Evolutionary conservation across 1,140 invertebrate species (phyloP), one percentile per base, ranked within the genome.

Genomic region (Caerostris darwini): DNA sequence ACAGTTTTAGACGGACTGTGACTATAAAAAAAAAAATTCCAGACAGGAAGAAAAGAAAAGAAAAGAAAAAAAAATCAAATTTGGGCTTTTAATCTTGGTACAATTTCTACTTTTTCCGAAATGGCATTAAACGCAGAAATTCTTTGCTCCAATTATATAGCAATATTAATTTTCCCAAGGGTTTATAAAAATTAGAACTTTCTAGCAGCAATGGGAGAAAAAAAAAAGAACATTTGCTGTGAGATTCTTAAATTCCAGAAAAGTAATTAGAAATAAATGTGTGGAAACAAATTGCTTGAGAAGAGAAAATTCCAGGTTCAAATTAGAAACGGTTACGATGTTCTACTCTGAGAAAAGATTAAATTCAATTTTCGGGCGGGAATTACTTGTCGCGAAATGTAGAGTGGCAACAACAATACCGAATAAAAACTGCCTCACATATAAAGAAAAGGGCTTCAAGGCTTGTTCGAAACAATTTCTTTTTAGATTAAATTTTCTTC

Each of bases 261-360:
- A 50, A 12, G 71, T 77, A 77, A 77, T 77, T 77, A 77, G 50
- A 77, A 50, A 77, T 34, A 77, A 77, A 77, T 50, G 71, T 50
- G 71, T 7, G 12, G 71, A 77, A 77, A 50, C 10, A 77, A 77
- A 77, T 77, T 50, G 53, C 71, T 53, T 14, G 69, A 77, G 34
- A 8, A 7, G 12, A 5, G 34, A 8, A 12, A 77, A 77, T 53
- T 77, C 71, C 71, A 77, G 14, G 71, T 8, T 8, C n/a, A 77
- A 77, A 71, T 50, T 77, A 50, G 34, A 77, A 53, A 77, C 19
- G 0, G 50, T 3, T 50, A 77, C 10, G 50, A 50, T 77, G 71
- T 12, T 77, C 53, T 53, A 12, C 8, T 12, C 8, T 12, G 8
- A 34, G 61, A 3, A 19, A 34, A 77, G 10, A 77, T 77, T 77